These are phyloP conservation scores for Procambarus virginalis DNA, from an alignment of 1,140 invertebrate species.

Conservation along the genomic window DNA sequence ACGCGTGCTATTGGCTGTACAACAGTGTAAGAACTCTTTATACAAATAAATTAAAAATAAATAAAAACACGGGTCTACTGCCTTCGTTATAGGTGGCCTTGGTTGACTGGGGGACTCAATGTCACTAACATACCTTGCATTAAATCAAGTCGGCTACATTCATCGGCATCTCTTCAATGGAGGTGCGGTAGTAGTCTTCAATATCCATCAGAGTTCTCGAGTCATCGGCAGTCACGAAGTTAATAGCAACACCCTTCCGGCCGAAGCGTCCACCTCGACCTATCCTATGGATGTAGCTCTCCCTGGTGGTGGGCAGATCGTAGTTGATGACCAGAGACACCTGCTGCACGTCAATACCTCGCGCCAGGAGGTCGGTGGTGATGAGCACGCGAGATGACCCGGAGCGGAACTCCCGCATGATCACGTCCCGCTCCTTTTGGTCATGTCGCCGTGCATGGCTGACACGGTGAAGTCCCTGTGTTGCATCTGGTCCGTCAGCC, in stretches of 20 bases:
- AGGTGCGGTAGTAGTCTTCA: slow-evolving; percentile 98
- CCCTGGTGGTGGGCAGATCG: slow-evolving; percentile 97
- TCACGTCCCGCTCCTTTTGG: slow-evolving; percentile 96
- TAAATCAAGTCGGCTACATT: slow-evolving; percentile 99
- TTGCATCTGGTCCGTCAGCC: slow-evolving; percentile 96
- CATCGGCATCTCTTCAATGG: slow-evolving; percentile 99
- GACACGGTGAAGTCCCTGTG: slow-evolving; percentile 98
- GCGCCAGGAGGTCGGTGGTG: slow-evolving; percentile 96
- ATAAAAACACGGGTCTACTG: too few species aligned
- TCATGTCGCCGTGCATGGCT: slow-evolving; percentile 99
- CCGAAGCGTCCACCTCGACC: slow-evolving; percentile 99
- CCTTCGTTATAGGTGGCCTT: too few species aligned
- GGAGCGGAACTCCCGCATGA: slow-evolving; percentile 98
- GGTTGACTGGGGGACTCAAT: slow-evolving; percentile 12
- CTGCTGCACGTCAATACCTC: slow-evolving; percentile 99
- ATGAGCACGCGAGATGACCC: slow-evolving; percentile 97
- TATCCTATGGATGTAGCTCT: slow-evolving; percentile 99
- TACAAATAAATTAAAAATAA: too few species aligned
- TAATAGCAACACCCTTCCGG: slow-evolving; percentile 99
- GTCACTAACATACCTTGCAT: slow-evolving; percentile 51
- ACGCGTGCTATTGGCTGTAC: too few species aligned
- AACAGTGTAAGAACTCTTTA: too few species aligned
- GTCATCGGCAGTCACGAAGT: slow-evolving; percentile 98
- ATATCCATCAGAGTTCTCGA: slow-evolving; percentile 95
- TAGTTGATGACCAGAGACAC: slow-evolving; percentile 99